Evolutionary conservation across 2,888 invertebrate genomes (phyloP).

Genomic region (Caenorhabditis becei): DNA sequence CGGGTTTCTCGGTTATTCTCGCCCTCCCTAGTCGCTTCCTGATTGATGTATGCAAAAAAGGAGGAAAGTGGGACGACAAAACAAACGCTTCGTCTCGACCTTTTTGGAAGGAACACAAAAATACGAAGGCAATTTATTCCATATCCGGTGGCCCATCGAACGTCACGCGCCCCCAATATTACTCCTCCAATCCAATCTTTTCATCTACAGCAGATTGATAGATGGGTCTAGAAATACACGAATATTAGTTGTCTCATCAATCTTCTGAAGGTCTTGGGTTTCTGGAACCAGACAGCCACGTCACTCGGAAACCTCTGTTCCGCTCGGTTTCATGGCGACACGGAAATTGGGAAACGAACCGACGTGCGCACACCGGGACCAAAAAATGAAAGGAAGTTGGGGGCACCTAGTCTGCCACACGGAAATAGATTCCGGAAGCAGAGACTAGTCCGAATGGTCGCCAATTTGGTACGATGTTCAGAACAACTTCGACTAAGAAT

Average conservation of each 20-base stretch:
- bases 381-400: slow-evolving; percentile 7
- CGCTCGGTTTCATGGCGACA: slow-evolving; percentile 12
- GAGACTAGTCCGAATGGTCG: slow-evolving; percentile 21
- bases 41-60: slow-evolving; percentile 31
- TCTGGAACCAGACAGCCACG: slow-evolving; percentile 11
- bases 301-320: not conserved
- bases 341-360: slow-evolving; percentile 4
- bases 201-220: slow-evolving; percentile 11
- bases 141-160: not conserved
- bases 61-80: slow-evolving; percentile 13
- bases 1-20: not conserved
- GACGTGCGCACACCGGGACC: not conserved
- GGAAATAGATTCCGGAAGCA: slow-evolving; percentile 30
- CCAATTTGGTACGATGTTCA: no score
- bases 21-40: slow-evolving; percentile 23
- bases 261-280: slow-evolving; percentile 8
- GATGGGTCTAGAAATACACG: not conserved
- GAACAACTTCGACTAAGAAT: no score
- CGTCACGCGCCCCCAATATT: not conserved
- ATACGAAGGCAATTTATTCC: not conserved
- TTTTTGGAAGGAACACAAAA: slow-evolving; percentile 14
- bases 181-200: not conserved
- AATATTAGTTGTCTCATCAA: slow-evolving; percentile 12
- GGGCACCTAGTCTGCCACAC: slow-evolving; percentile 19
- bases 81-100: slow-evolving; percentile 4